A percentile compares a stretch with the other conserved stretches of the same genome.
Evolutionary conservation across 2,888 invertebrate species (phyloP).

Genomic region (Ennomos fuscantarius): DNA sequence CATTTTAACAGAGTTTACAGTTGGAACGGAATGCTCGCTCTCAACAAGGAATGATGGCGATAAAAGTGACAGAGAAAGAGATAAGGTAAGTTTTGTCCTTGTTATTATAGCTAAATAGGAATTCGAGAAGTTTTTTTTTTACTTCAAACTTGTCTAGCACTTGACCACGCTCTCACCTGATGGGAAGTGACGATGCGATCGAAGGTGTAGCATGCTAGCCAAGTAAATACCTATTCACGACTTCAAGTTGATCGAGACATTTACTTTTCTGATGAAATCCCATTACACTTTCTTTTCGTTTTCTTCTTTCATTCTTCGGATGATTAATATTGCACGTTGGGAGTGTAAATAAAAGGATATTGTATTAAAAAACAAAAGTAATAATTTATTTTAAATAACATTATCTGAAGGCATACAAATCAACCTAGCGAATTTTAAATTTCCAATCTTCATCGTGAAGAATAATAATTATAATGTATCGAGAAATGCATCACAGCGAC

Average conservation of each 20-base stretch:
- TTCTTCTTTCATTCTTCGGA: too few species aligned
- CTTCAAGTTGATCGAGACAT: neutral
- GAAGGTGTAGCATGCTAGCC: too few species aligned
- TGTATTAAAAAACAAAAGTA: slow-evolving; percentile 52
- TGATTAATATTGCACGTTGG: too few species aligned
- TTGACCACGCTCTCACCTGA: too few species aligned
- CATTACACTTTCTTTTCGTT: too few species aligned
- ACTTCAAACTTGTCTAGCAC: too few species aligned
- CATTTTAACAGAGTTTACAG: too few species aligned
- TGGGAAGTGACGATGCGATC: too few species aligned
- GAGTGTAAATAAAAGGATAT: slow-evolving; percentile 20
- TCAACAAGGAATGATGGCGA: neutral
- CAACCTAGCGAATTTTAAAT: slow-evolving; percentile 50
- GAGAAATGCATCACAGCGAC: slow-evolving; percentile 52
- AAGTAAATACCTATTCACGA: too few species aligned
- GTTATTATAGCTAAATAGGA: slow-evolving; percentile 4
- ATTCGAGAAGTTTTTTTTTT: neutral
- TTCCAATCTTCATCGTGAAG: slow-evolving; percentile 34
- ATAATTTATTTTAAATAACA: slow-evolving; percentile 65
- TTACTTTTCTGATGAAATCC: too few species aligned
- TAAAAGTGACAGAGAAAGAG: slow-evolving; percentile 24
- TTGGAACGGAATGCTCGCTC: too few species aligned
- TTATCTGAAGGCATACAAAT: slow-evolving; percentile 58
- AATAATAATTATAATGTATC: slow-evolving; percentile 5
- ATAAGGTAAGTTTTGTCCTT: slow-evolving; percentile 40